Conservation (phyloP, 2,113 vertebrate species). For the Tragelaphus imberbis region DNA sequence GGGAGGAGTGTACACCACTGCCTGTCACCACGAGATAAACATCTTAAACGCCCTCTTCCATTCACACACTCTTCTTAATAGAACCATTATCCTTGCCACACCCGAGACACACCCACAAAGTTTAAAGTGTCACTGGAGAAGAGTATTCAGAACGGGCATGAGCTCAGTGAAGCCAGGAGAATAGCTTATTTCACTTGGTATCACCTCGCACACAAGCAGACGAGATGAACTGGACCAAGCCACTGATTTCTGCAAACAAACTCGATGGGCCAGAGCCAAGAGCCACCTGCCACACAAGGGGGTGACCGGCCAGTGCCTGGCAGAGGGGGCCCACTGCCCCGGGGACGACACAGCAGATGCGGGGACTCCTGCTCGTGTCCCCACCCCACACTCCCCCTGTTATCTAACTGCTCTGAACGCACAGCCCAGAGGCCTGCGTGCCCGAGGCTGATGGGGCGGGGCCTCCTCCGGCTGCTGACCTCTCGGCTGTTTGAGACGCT, state of each 20-base stretch:
- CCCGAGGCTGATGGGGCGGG: neutral
- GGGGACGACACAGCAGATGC: neutral
- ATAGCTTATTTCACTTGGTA: neutral
- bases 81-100: neutral
- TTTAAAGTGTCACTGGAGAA: neutral
- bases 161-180: neutral
- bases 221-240: neutral
- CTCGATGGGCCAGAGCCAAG: fast-evolving
- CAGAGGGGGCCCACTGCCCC: neutral
- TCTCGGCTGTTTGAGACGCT: slow-evolving; percentile 73
- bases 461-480: slow-evolving; percentile 75
- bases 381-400: slow-evolving; percentile 18
- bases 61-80: neutral
- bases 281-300: neutral
- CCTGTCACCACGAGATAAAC: neutral
- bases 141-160: neutral
- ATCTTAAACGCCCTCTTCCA: neutral
- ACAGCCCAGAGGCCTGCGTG: slow-evolving; percentile 15
- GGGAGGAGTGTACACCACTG: neutral
- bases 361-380: slow-evolving; percentile 22
- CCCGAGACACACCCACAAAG: neutral
- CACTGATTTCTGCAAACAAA: neutral
- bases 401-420: slow-evolving; percentile 58
- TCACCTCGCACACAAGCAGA: neutral
- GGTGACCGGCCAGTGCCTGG: fast-evolving